These are phyloP conservation scores for Microtus oregoni DNA, from an alignment of 2,113 vertebrate genomes.

Conservation along the genomic window DNA sequence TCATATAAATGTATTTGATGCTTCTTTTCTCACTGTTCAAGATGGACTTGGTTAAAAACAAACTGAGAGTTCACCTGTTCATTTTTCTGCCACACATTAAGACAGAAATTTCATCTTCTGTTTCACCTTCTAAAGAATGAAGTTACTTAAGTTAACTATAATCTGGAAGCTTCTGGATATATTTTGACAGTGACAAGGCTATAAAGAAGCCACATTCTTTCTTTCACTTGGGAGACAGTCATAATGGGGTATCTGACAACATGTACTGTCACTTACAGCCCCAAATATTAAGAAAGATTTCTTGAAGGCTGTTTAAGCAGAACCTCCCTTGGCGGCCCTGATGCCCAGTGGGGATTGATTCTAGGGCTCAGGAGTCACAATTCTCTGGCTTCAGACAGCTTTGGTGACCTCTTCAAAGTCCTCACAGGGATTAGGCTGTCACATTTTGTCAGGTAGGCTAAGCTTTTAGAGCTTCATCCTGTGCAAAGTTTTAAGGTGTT, in stretches of 20 bases:
- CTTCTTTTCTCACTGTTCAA: not conserved
- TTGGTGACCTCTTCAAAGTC: conserved; percentile 64
- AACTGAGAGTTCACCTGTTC: not conserved
- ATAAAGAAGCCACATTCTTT: conserved; percentile 30
- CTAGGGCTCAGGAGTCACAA: conserved; percentile 38
- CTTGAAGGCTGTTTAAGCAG: conserved; percentile 55
- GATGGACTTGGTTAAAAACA: not conserved
- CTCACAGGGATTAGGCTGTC: conserved; percentile 56
- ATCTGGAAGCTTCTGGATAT: not conserved
- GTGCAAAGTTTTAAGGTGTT: conserved; percentile 33
- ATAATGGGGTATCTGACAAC: conserved; percentile 25
- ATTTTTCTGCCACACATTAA: not conserved
- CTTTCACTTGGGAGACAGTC: conserved; percentile 53
- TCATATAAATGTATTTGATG: not conserved
- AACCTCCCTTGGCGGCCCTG: conserved; percentile 5
- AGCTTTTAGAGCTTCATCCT: conserved; percentile 9
- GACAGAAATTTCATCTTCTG: not conserved
- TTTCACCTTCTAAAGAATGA: conserved; percentile 64
- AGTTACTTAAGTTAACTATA: conserved; percentile 39
- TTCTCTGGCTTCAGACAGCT: conserved; percentile 67
- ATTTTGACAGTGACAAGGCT: conserved; percentile 48
- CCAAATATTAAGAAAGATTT: conserved; percentile 57
- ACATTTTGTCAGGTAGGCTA: conserved; percentile 64
- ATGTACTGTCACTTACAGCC: not conserved
- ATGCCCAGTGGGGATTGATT: conserved; percentile 29